These are phyloP conservation scores for Acrocephalus scirpaceus DNA, from an alignment of 2,797 vertebrate species.

Conservation along the genomic window DNA sequence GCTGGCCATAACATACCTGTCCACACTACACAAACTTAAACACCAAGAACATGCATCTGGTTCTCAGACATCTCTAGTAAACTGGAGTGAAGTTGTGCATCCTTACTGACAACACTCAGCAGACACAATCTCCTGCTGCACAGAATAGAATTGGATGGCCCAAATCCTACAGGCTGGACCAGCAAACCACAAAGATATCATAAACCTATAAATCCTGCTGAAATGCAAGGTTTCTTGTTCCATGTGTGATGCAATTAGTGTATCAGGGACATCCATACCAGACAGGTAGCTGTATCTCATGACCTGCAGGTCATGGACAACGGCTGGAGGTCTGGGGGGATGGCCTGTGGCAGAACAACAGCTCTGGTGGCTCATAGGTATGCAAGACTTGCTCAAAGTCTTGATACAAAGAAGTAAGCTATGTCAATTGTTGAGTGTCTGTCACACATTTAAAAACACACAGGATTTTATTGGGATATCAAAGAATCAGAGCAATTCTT, in stretches of 20 bases:
- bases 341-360: not conserved
- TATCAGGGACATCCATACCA: not conserved
- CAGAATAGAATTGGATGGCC: not conserved
- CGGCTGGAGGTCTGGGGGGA: not conserved
- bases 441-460: not conserved
- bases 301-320: not conserved
- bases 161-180: not conserved
- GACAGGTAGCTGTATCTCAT: not conserved
- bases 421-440: not conserved
- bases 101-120: not conserved
- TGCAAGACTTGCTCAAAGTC: not conserved
- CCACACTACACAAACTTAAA: not conserved
- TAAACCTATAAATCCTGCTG: not conserved
- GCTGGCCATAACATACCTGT: not conserved
- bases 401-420: not conserved
- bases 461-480: not conserved
- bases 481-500: not conserved
- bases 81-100: not conserved
- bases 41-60: not conserved
- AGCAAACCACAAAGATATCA: not conserved
- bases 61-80: not conserved
- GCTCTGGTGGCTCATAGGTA: not conserved
- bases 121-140: not conserved
- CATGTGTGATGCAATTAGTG: not conserved
- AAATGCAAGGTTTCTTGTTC: not conserved